Conservation (phyloP, 1,140 invertebrate species). For the Pseudoatta argentina region DNA sequence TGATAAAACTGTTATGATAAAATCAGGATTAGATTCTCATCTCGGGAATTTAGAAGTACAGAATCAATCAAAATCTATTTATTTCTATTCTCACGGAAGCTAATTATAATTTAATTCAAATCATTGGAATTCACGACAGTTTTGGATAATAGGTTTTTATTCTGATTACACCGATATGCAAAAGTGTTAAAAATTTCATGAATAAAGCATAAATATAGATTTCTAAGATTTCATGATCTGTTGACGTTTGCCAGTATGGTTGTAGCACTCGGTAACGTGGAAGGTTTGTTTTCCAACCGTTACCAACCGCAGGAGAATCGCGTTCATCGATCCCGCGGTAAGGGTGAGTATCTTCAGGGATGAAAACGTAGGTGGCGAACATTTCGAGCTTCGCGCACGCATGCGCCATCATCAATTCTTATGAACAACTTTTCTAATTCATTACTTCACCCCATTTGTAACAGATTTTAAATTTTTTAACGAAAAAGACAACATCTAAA, state of each 20-base stretch:
- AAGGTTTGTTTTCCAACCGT: background rate
- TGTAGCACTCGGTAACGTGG: slow-evolving; percentile 24
- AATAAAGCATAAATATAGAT: background rate
- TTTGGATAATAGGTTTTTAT: slow-evolving; percentile 1
- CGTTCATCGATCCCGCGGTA: slow-evolving; percentile 33
- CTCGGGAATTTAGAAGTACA: background rate
- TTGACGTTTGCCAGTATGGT: slow-evolving; percentile 1
- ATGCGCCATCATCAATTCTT: slow-evolving; percentile 18
- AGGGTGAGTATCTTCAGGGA: slow-evolving; percentile 45
- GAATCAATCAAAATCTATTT: background rate
- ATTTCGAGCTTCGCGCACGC: background rate
- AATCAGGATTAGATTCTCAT: background rate
- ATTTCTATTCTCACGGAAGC: background rate
- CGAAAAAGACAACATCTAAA: background rate
- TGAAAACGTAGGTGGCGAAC: slow-evolving; percentile 67
- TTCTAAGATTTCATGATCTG: background rate
- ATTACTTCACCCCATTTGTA: background rate
- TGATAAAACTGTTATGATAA: too few relatives aligned
- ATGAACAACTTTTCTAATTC: background rate
- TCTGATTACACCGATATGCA: background rate
- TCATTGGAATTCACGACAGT: background rate
- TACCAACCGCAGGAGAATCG: slow-evolving; percentile 32
- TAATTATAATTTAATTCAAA: background rate
- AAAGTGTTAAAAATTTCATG: background rate
- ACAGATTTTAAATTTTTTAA: background rate